A percentile compares a stretch with the other conserved stretches of the same genome.
Evolutionary conservation across 2,888 invertebrate species (phyloP).

Genomic region (Diploptera punctata): DNA sequence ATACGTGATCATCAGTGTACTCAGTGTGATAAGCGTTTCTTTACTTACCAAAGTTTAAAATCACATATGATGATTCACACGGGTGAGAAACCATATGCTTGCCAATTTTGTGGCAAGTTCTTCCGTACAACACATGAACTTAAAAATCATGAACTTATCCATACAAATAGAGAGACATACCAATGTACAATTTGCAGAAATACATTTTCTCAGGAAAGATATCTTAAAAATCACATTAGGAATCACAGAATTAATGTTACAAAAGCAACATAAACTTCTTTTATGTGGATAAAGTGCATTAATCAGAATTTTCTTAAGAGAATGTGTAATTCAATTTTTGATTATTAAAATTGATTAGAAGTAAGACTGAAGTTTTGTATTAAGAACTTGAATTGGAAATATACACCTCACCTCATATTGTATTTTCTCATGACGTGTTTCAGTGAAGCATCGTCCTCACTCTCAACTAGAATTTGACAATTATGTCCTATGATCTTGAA

Average conservation of each 20-base stretch:
- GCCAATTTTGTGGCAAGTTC: constrained; percentile 57
- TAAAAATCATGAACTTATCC: constrained; percentile 58
- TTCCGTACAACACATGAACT: constrained; percentile 39
- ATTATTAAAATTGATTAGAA: too few species aligned
- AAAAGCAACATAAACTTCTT: not conserved
- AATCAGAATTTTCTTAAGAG: too few species aligned
- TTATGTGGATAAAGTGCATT: too few species aligned
- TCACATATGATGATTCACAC: constrained; percentile 64
- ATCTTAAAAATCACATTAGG: constrained; percentile 59
- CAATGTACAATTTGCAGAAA: constrained; percentile 34
- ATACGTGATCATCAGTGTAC: constrained; percentile 64
- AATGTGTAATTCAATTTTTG: too few species aligned
- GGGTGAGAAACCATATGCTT: constrained; percentile 61
- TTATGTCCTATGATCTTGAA: too few species aligned
- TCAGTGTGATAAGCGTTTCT: constrained; percentile 63
- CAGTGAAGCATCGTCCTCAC: too few species aligned
- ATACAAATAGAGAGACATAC: constrained; percentile 54
- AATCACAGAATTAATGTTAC: constrained; percentile 6
- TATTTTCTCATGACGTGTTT: too few species aligned
- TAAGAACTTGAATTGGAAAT: too few species aligned
- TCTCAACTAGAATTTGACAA: too few species aligned
- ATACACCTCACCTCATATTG: too few species aligned
- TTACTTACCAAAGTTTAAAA: constrained; percentile 56
- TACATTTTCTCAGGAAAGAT: constrained; percentile 59
- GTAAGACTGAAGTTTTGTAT: too few species aligned